Conservation (phyloP, 2,113 vertebrate species). For the Pomatorhinus ruficollis region DNA sequence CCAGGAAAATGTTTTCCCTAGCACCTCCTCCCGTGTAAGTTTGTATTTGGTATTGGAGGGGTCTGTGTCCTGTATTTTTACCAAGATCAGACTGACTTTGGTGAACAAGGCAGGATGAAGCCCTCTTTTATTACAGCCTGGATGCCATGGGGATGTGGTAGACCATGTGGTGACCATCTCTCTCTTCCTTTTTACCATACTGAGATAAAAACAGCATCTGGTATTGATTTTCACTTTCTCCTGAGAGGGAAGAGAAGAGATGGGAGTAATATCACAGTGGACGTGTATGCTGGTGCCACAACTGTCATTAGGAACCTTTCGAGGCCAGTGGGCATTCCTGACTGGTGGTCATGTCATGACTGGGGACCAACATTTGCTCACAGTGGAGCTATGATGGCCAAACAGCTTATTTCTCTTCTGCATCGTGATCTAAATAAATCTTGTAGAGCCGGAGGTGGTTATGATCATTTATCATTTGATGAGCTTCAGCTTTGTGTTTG, state of each 20-base stretch:
- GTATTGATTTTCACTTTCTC: neutral
- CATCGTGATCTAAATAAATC: neutral
- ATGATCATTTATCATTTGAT: slow-evolving; percentile 4
- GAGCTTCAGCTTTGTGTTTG: slow-evolving; percentile 11
- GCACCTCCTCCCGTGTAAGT: accelerated
- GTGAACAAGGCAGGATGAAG: neutral
- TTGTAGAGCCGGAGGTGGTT: accelerated
- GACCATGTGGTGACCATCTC: neutral
- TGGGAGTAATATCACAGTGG: neutral
- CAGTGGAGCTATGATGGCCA: neutral
- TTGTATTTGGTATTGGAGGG: neutral
- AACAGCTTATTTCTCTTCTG: neutral
- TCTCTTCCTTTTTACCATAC: neutral
- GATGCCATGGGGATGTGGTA: neutral
- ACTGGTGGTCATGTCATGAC: neutral
- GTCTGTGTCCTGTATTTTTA: neutral
- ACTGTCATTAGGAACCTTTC: neutral
- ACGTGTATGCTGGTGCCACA: neutral
- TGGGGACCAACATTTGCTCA: accelerated
- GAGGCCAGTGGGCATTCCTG: neutral
- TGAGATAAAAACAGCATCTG: neutral
- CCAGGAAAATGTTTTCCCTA: neutral
- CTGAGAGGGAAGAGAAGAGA: neutral
- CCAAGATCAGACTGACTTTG: neutral
- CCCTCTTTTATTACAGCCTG: neutral